A percentile compares a stretch with the other conserved stretches of the same genome.
phyloP scores from a whole-genome alignment of 2,888 invertebrate genomes.

The Apamea epomidion region DNA sequence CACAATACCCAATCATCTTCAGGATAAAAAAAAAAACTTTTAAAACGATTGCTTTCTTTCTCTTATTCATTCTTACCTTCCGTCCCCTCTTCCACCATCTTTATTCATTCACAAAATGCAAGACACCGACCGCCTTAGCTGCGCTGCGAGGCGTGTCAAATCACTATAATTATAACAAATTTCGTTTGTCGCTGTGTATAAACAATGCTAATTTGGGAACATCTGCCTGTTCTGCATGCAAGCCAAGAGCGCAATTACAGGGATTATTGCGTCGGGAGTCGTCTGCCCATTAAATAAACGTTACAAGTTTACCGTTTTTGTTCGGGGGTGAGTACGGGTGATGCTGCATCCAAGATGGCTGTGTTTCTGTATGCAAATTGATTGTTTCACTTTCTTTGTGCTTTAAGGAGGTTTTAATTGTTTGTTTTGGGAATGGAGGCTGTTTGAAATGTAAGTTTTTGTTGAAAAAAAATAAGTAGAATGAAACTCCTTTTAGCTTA shows the following conservation, averaged over 20 bases:
- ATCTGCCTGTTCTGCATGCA: conserved; percentile 87
- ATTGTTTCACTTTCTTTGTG: conserved; percentile 55
- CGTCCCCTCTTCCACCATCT: conserved; percentile 38
- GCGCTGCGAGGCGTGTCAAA: conserved; percentile 58
- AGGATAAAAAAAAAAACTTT: neutral
- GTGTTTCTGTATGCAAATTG: conserved; percentile 63
- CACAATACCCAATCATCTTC: neutral
- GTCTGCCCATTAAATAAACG: conserved; percentile 84
- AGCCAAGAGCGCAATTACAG: conserved; percentile 81
- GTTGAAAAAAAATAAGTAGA: neutral
- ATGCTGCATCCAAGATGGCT: conserved; percentile 62
- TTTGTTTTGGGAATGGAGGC: conserved; percentile 41
- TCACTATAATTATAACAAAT: conserved; percentile 80
- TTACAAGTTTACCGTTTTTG: conserved; percentile 83
- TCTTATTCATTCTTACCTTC: conserved; percentile 1
- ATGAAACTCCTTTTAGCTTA: neutral
- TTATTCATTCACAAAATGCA: conserved; percentile 45
- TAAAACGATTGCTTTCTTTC: neutral
- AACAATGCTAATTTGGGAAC: conserved; percentile 85
- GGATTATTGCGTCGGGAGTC: conserved; percentile 83
- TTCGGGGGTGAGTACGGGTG: conserved; percentile 69
- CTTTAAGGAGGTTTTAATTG: conserved; percentile 60
- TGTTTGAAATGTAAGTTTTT: neutral
- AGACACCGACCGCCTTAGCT: conserved; percentile 34
- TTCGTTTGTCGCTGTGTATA: conserved; percentile 75